phyloP scores from a whole-genome alignment of 2,797 vertebrate genomes.

The Coracias cyanogaster region DNA sequence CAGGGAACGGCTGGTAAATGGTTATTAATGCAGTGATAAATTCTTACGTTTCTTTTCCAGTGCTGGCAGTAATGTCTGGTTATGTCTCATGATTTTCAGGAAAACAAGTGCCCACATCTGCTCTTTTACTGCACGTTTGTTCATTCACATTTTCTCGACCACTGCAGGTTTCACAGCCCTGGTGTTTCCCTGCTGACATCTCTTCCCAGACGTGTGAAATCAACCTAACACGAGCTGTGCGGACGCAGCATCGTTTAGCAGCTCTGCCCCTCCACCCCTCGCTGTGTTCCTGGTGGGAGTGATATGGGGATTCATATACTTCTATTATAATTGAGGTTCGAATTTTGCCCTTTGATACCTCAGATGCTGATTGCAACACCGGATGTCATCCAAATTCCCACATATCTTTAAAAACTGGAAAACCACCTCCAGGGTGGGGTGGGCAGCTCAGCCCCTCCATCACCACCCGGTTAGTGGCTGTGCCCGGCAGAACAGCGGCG shows the following conservation, averaged over 20 bases:
- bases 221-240: not conserved
- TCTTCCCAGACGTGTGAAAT: slow-evolving; percentile 52
- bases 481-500: not conserved
- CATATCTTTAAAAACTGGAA: not conserved
- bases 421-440: fast-evolving
- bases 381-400: not conserved
- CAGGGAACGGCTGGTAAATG: slow-evolving; percentile 43
- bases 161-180: not conserved
- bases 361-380: fast-evolving
- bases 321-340: not conserved
- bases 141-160: not conserved
- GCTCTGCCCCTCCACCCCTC: not conserved
- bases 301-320: not conserved
- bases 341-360: not conserved
- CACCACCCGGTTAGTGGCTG: not conserved
- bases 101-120: slow-evolving; percentile 3
- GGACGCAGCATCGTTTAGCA: not conserved
- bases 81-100: slow-evolving; percentile 50
- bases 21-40: slow-evolving; percentile 58
- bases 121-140: not conserved
- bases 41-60: slow-evolving; percentile 34
- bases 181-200: not conserved
- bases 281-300: not conserved
- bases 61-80: slow-evolving; percentile 33
- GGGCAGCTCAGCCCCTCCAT: not conserved